phyloP scores from a whole-genome alignment of 2,797 vertebrate species.

The Typhlichthys subterraneus region DNA sequence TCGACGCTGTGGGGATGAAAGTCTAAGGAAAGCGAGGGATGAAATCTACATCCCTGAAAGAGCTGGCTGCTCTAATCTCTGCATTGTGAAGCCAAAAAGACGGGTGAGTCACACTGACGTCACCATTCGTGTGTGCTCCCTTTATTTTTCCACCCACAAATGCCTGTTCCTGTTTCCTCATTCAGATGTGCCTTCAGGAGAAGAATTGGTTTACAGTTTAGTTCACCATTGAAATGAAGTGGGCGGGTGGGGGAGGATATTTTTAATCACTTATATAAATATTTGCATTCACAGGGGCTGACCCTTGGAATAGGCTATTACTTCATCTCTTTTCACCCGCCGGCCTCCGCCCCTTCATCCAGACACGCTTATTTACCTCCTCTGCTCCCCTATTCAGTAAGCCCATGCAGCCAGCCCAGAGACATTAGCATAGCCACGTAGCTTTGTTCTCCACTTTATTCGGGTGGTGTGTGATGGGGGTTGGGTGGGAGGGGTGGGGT shows the following conservation, averaged over 20 bases:
- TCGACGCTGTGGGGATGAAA: conserved; percentile 74
- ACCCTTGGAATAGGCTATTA: conserved; percentile 77
- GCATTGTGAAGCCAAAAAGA: conserved; percentile 79
- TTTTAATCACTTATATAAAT: conserved; percentile 84
- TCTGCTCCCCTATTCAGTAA: conserved; percentile 72
- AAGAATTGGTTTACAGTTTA: conserved; percentile 75
- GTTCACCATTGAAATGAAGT: conserved; percentile 79
- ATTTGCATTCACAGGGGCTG: conserved; percentile 79
- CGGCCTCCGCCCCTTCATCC: conserved; percentile 69
- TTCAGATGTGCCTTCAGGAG: conserved; percentile 76
- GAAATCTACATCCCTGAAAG: conserved; percentile 75
- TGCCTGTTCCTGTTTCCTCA: conserved; percentile 75
- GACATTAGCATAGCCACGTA: conserved; percentile 72
- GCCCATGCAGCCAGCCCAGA: conserved; percentile 57
- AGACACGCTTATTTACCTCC: conserved; percentile 78
- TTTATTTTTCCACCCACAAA: conserved; percentile 70
- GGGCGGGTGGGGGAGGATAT: conserved; percentile 74
- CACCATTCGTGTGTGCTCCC: conserved; percentile 77
- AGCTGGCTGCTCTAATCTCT: conserved; percentile 77
- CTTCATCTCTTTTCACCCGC: conserved; percentile 69
- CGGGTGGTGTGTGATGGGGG: conserved; percentile 46
- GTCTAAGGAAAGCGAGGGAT: conserved; percentile 78
- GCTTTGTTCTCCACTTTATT: conserved; percentile 71
- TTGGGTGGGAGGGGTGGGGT: conserved; percentile 58
- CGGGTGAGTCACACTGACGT: conserved; percentile 83